Base-by-base conservation (phyloP, 2,797 vertebrate species). In the Avahi laniger region DNA sequence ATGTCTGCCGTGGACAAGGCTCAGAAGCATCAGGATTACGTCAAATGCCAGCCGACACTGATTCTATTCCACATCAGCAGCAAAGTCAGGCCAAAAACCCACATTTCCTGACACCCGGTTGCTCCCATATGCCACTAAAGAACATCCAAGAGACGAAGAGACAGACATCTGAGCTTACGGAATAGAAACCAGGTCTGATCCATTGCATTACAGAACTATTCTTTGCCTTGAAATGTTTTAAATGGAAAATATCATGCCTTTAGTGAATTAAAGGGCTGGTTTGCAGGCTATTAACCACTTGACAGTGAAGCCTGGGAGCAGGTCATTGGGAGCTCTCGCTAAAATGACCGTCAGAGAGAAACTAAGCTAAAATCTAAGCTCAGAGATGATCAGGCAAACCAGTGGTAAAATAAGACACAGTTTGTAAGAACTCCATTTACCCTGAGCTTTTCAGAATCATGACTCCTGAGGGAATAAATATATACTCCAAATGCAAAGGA, bases 291-390 rank as follows among this genome's bases (percentile, higher is more conserved):
- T 54, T 93, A 91, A 81, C 81, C 61, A 43, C n/a, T 79, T 83
- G 50, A 65, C 96, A 73, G 50, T 24, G 26, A 96, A 89, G 57
- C n/a, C 86, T 79, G 30, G 33, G 69, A 83, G 43, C 28, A 54
- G 17, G 72, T 86, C 89, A 54, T n/a, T 70, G 67, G 75, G 70
- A 75, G 15, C 20, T 11, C 46, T 84, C 26, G 24, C 35, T 48
- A 70, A 75, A 96, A 84, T 67, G 89, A 88, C 83, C 59, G 54
- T 46, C 35, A 59, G 79, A 97, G 63, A 95, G 57, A 89, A 85
- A 83, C 72, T 70, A 72, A 73, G 41, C 33, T 72, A 76, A 96
- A 92, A 90, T 88, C 57, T 86, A 85, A 85, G 43, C 79, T 91
- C 67, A 48, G n/a, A 65, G 30, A 75, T 81, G 33, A 93, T 67